These are phyloP conservation scores for Nomia melanderi DNA, from an alignment of 1,140 invertebrate genomes.

Conservation along the genomic window DNA sequence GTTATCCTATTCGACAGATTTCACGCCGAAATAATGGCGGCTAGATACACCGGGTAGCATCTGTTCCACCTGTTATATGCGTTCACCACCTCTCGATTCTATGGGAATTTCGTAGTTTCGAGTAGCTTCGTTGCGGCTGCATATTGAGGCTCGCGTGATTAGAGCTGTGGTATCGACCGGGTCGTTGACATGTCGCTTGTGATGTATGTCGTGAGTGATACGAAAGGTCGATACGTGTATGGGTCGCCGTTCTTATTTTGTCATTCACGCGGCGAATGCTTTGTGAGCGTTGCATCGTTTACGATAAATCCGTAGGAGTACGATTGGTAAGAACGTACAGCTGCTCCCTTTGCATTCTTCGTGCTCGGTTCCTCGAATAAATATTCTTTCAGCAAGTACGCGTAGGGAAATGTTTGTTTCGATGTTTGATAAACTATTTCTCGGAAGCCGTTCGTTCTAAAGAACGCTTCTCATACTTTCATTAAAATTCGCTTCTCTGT, in stretches of 20 bases:
- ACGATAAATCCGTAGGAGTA: not conserved
- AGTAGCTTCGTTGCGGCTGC: constrained; percentile 6
- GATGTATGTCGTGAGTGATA: not conserved
- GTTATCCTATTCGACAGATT: too few relatives aligned
- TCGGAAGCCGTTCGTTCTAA: too few relatives aligned
- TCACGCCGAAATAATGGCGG: not conserved
- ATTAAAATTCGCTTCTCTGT: too few relatives aligned
- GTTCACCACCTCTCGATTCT: constrained; percentile 1
- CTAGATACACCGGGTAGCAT: constrained; percentile 16
- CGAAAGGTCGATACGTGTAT: constrained; percentile 1
- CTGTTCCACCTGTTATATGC: constrained; percentile 41
- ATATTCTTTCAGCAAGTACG: too few relatives aligned
- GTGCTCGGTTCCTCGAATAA: too few relatives aligned
- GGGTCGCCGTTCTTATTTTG: not conserved
- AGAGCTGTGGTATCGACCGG: constrained; percentile 1
- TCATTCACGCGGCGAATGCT: not conserved
- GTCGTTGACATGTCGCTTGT: not conserved
- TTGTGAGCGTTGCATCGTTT: not conserved
- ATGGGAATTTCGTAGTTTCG: not conserved
- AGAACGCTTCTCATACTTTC: too few relatives aligned
- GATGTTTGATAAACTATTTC: too few relatives aligned
- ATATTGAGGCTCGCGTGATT: not conserved
- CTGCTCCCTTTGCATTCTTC: not conserved
- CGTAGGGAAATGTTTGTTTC: too few relatives aligned
- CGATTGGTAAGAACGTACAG: too few relatives aligned